Evolutionary conservation across 2,797 vertebrate genomes (phyloP).

Genomic region (Cryptoblepharus egeriae): DNA sequence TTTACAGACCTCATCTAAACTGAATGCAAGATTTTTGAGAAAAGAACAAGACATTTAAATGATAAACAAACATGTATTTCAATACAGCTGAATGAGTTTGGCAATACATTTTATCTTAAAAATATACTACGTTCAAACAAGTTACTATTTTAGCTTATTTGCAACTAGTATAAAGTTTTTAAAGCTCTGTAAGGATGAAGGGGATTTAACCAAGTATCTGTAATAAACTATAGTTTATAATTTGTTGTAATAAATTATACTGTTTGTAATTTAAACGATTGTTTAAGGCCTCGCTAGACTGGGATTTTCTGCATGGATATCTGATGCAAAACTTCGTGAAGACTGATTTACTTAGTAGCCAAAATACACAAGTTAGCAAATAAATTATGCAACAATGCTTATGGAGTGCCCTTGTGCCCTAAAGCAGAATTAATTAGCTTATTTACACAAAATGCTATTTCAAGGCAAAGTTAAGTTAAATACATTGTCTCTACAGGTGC

Average conservation of each 20-base stretch:
- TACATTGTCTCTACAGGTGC: conserved; percentile 9
- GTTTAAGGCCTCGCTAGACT: conserved; percentile 32
- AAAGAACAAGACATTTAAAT: conserved; percentile 44
- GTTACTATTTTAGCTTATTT: conserved; percentile 19
- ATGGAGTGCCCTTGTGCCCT: conserved; percentile 40
- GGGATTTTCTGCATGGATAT: conserved; percentile 21
- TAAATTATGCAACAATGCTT: conserved; percentile 45
- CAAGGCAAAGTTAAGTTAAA: conserved; percentile 53
- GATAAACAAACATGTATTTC: conserved; percentile 42
- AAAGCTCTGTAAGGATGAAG: conserved; percentile 32
- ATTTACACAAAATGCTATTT: conserved; percentile 47
- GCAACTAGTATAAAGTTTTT: conserved; percentile 20
- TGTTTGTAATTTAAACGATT: too few species aligned
- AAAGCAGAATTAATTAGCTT: conserved; percentile 24
- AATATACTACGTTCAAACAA: conserved; percentile 62
- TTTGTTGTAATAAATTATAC: too few species aligned
- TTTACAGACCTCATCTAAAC: conserved; percentile 10
- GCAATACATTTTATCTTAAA: conserved; percentile 47
- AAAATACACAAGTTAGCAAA: neutral
- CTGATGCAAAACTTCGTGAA: conserved; percentile 46
- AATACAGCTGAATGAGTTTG: conserved; percentile 28
- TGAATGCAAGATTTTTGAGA: conserved; percentile 28
- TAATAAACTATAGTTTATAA: conserved; percentile 34
- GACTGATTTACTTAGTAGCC: conserved; percentile 24
- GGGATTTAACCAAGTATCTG: conserved; percentile 29